Conservation (phyloP, 2,113 vertebrate species). For the Hystrix cristata region DNA sequence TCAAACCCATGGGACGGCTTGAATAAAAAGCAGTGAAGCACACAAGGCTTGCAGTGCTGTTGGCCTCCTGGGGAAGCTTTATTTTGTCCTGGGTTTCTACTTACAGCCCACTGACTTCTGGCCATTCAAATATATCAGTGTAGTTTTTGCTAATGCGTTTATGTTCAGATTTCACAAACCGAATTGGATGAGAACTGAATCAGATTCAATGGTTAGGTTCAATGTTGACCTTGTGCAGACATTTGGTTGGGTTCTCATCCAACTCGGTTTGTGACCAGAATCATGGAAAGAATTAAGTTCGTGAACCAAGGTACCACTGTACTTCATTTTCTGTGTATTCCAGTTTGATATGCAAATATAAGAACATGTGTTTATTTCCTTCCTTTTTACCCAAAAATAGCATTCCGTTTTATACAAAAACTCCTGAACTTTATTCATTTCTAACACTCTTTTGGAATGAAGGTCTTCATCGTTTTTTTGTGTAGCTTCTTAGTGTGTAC, state of each 20-base stretch:
- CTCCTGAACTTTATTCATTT: neutral
- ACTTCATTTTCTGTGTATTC: neutral
- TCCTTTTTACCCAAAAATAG: neutral
- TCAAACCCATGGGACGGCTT: neutral
- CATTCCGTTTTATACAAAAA: neutral
- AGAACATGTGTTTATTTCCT: neutral
- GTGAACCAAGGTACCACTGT: neutral
- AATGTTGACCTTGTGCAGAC: too few species aligned
- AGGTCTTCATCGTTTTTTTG: neutral
- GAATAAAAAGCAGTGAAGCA: neutral
- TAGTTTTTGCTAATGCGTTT: neutral
- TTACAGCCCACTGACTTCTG: neutral
- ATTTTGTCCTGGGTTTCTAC: neutral
- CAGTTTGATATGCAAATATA: neutral
- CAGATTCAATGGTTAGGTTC: neutral
- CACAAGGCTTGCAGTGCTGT: neutral
- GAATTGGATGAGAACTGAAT: neutral
- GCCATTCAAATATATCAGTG: neutral
- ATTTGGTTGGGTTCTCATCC: neutral
- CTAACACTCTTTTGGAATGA: neutral
- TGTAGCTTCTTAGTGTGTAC: neutral
- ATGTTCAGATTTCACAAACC: neutral
- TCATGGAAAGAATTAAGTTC: neutral
- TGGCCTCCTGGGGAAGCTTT: neutral
- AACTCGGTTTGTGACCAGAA: neutral